These are phyloP conservation scores for Abramis brama DNA, from an alignment of 2,113 vertebrate genomes.

Conservation along the genomic window DNA sequence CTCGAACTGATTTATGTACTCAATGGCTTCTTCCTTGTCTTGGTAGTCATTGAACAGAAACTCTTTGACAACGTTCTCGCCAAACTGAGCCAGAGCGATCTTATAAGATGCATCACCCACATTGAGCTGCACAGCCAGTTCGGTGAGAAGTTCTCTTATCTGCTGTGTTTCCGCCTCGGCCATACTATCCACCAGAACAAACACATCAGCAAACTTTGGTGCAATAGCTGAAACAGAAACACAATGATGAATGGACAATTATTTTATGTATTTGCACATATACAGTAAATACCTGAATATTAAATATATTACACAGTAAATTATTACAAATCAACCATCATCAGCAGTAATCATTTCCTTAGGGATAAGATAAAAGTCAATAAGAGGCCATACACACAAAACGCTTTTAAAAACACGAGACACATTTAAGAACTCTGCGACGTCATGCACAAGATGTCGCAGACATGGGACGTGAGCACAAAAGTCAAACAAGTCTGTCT, in stretches of 20 bases:
- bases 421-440: background rate
- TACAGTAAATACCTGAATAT: background rate
- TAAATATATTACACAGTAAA: background rate
- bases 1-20: conserved; percentile 60
- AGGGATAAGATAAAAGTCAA: background rate
- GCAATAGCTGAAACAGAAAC: conserved; percentile 67
- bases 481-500: background rate
- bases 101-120: conserved; percentile 69
- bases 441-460: background rate
- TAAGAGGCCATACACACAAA: background rate
- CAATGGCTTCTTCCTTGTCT: conserved; percentile 63
- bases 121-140: conserved; percentile 68
- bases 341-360: background rate
- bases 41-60: conserved; percentile 74
- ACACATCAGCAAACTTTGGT: conserved; percentile 77
- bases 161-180: conserved; percentile 60
- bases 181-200: conserved; percentile 81
- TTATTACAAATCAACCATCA: background rate
- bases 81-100: conserved; percentile 81
- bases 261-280: background rate
- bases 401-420: background rate
- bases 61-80: conserved; percentile 63
- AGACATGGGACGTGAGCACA: background rate
- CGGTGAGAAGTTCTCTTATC: conserved; percentile 62
- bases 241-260: background rate